Evolutionary conservation across 2,888 invertebrate genomes (phyloP).

Genomic region (Trimorus sp.): DNA sequence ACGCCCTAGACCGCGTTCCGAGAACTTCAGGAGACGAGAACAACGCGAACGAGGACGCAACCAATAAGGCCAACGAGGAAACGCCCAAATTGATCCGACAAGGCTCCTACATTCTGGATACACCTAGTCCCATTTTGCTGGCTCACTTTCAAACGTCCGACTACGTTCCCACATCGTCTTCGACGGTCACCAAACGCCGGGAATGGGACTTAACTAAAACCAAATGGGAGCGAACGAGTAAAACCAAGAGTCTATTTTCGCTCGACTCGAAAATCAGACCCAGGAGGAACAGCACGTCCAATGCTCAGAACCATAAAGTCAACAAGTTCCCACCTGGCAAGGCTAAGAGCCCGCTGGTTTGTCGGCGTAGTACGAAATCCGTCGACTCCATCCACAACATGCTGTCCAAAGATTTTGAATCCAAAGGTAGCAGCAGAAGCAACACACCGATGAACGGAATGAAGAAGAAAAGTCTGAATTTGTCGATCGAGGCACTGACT

Average conservation of each 20-base stretch:
- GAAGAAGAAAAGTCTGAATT: too few relatives aligned
- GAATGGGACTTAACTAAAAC: constrained; percentile 75
- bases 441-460: constrained; percentile 55
- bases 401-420: constrained; percentile 68
- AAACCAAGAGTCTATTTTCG: constrained; percentile 60
- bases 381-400: constrained; percentile 75
- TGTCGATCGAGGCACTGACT: constrained; percentile 63
- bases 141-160: constrained; percentile 84
- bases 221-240: constrained; percentile 74
- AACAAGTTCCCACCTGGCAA: constrained; percentile 63
- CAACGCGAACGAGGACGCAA: constrained; percentile 43
- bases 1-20: constrained; percentile 77
- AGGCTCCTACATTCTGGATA: constrained; percentile 90
- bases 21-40: constrained; percentile 71
- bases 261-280: constrained; percentile 28
- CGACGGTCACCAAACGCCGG: constrained; percentile 68
- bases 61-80: constrained; percentile 71
- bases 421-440: constrained; percentile 50
- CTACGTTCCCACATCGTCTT: constrained; percentile 69
- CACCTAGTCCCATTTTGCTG: constrained; percentile 89
- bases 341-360: constrained; percentile 58
- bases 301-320: constrained; percentile 57
- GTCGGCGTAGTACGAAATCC: constrained; percentile 71
- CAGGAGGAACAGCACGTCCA: constrained; percentile 68
- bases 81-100: constrained; percentile 85